phyloP scores from a whole-genome alignment of 1,140 invertebrate genomes.

The Drosophila biarmipes region DNA sequence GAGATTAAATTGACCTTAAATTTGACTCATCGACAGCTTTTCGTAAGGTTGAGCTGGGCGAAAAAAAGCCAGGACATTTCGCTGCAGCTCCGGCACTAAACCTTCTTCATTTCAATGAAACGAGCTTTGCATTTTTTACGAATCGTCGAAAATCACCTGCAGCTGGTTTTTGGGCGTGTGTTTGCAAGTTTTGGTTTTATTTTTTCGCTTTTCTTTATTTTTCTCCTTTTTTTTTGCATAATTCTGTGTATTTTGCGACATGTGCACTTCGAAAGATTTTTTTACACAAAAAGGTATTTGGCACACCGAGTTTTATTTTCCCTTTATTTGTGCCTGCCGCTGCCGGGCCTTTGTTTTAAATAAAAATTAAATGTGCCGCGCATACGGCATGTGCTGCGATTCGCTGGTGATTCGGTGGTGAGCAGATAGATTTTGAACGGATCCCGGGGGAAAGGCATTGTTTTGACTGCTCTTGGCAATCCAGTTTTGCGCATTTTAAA shows the following conservation, averaged over 20 bases:
- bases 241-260: conserved; percentile 57
- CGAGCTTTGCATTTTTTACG: conserved; percentile 59
- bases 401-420: background rate
- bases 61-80: conserved; percentile 8
- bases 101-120: conserved; percentile 48
- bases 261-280: conserved; percentile 46
- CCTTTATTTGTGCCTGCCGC: conserved; percentile 25
- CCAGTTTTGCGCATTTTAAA: conserved; percentile 45
- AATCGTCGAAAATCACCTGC: conserved; percentile 69
- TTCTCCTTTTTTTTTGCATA: conserved; percentile 36
- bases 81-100: conserved; percentile 21
- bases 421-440: conserved; percentile 12
- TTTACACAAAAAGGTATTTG: conserved; percentile 43
- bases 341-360: conserved; percentile 39
- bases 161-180: conserved; percentile 60
- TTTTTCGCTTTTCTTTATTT: conserved; percentile 34
- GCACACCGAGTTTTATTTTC: conserved; percentile 21
- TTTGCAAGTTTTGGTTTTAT: conserved; percentile 40
- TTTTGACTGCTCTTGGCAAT: conserved; percentile 48
- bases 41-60: conserved; percentile 20
- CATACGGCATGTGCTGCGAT: conserved; percentile 38
- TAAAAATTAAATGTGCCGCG: conserved; percentile 60
- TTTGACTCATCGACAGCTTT: conserved; percentile 8
- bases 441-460: conserved; percentile 23
- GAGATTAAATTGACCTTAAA: background rate